Evolutionary conservation across 2,113 vertebrate genomes (phyloP), one percentile per base, ranked within the genome.

Genomic region (Hippocampus abdominalis): DNA sequence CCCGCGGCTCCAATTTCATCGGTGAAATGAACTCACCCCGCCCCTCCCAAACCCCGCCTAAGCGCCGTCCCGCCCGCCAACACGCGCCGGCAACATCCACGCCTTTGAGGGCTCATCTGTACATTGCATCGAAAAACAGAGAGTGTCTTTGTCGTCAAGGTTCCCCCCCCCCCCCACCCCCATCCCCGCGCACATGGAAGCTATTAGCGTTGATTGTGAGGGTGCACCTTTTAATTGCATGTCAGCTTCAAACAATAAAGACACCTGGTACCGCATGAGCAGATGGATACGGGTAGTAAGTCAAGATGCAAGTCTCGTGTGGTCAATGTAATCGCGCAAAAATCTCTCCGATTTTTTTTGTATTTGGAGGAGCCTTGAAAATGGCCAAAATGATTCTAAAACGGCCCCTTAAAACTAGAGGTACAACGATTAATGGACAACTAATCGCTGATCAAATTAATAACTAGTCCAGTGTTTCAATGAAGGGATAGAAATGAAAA

Each of bases 1-100:
- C 76, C 86, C 65, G 78, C 39, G 78, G 86, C 80, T 90, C 83
- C 75, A 70, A 74, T 91, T 91, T 88, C 85, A 83, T 88, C 87
- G 63, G 68, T 60, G 42, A 81, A 76, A 65, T 76, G 61, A 69
- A 39, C 59, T 68, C 60, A 71, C n/a, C 46, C 61, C 60, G 70
- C n/a, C 46, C 61, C 21, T 1, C 5, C 60, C 46, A 32, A 42
- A 59, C 64, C 75, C 59, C 66, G 70, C 20, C 64, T 70, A 53
- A 46, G 69, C 60, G 13, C 71, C 66, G 64, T 69, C 32, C 66
- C 62, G 29, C 59, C 70, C 72, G 63, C 77, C 78, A 74, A 79
- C 76, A 65, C 53, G 64, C 77, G 72, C 75, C 44, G 68, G 75
- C 77, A 84, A 74, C 79, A 82, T 79, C 81, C 73, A 29, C 64